Conservation (phyloP, 35 echinoderm and acorn worm genomes). For the Apostichopus japonicus region DNA sequence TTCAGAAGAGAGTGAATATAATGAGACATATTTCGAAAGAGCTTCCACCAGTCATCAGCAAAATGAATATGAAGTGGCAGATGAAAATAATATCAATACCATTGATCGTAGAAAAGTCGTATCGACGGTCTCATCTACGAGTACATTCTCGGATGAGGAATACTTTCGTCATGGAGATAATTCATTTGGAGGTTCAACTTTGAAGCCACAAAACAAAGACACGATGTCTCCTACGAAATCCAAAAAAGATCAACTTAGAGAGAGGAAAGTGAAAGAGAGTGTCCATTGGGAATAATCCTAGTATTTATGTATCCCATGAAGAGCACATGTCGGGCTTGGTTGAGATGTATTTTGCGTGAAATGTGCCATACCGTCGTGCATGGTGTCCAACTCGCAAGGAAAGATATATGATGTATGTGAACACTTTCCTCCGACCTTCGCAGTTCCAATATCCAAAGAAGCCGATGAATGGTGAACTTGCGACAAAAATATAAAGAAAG, state of each 20-base stretch:
- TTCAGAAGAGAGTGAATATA: neutral
- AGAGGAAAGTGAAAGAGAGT: neutral
- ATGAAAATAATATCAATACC: neutral
- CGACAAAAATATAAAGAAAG: too few species aligned
- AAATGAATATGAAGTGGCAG: neutral
- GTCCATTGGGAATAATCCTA: neutral
- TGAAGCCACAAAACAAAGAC: neutral
- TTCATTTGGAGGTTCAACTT: neutral
- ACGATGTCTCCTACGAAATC: neutral
- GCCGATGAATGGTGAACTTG: too few species aligned
- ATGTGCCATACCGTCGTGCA: too few species aligned
- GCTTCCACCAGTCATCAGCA: neutral
- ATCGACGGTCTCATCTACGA: neutral
- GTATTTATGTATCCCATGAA: too few species aligned
- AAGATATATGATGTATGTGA: too few species aligned
- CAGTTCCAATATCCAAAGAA: too few species aligned
- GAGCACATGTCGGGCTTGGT: too few species aligned
- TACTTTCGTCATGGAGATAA: neutral
- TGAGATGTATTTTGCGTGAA: too few species aligned
- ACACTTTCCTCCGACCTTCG: too few species aligned
- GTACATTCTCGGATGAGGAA: neutral
- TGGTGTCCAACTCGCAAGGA: too few species aligned
- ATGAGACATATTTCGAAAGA: neutral
- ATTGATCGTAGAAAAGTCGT: neutral
- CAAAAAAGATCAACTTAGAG: neutral